A percentile compares a stretch with the other conserved stretches of the same genome.
Evolutionary conservation across 1,140 invertebrate genomes (phyloP).

Genomic region (Heliothis subflexa): DNA sequence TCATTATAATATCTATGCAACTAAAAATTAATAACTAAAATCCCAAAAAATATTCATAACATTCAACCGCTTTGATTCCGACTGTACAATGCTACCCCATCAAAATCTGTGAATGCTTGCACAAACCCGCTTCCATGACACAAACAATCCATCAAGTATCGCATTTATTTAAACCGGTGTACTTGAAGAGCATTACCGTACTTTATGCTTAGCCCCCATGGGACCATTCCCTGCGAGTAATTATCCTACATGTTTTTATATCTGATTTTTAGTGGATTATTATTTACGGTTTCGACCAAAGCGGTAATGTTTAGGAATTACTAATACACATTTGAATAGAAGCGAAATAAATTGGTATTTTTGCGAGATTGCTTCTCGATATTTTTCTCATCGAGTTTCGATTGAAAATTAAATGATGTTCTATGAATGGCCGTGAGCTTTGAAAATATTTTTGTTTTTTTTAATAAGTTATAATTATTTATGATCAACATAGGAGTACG

Average conservation of each 20-base stretch:
- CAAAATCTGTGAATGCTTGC: constrained; percentile 86
- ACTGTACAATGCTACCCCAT: constrained; percentile 79
- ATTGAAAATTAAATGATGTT: neutral
- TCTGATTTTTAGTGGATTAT: constrained; percentile 83
- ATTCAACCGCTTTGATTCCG: constrained; percentile 50
- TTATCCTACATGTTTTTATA: constrained; percentile 85
- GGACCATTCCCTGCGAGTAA: constrained; percentile 78
- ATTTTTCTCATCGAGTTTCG: neutral
- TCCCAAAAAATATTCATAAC: neutral
- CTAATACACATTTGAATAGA: constrained; percentile 39
- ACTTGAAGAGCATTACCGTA: constrained; percentile 58
- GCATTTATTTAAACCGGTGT: constrained; percentile 67
- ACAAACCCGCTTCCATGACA: constrained; percentile 86
- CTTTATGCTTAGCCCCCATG: constrained; percentile 75
- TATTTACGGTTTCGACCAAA: constrained; percentile 79
- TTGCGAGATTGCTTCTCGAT: neutral
- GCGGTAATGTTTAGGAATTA: constrained; percentile 63
- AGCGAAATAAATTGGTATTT: constrained; percentile 29
- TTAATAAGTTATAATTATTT: too few relatives aligned
- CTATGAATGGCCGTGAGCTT: too few relatives aligned
- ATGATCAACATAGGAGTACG: too few relatives aligned
- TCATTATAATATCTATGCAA: neutral
- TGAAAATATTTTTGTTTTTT: too few relatives aligned
- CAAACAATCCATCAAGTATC: constrained; percentile 82
- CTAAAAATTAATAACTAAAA: neutral